Conservation (phyloP, 2,888 invertebrate species). For the Sesia apiformis region DNA sequence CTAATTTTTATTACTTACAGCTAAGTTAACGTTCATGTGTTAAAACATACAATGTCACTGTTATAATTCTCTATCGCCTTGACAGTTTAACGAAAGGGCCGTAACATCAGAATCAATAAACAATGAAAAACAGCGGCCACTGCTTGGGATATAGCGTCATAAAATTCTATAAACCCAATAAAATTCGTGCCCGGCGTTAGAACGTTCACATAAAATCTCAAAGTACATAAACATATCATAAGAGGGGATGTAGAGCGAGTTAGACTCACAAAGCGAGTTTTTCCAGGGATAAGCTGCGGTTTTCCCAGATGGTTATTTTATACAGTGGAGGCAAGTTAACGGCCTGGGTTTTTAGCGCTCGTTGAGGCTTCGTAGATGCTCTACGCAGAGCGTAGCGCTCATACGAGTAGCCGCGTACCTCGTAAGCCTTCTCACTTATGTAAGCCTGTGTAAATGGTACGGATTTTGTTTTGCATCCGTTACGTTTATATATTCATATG, state of each 20-base stretch:
- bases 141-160: slow-evolving; percentile 59
- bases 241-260: slow-evolving; percentile 65
- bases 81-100: slow-evolving; percentile 32
- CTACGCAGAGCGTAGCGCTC: slow-evolving; percentile 8
- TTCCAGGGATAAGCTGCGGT: slow-evolving; percentile 62
- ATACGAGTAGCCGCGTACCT: no score
- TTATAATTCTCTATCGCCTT: slow-evolving; percentile 11
- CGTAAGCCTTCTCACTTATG: no score
- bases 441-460: no score
- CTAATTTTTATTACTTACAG: no score
- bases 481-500: no score
- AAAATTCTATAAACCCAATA: slow-evolving; percentile 74
- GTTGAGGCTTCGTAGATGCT: slow-evolving; percentile 14
- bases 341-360: slow-evolving; percentile 36
- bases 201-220: slow-evolving; percentile 72
- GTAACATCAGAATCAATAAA: slow-evolving; percentile 62
- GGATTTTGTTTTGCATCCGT: no score
- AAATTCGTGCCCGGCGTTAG: slow-evolving; percentile 71
- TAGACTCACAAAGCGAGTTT: slow-evolving; percentile 69
- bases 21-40: no score
- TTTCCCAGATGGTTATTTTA: slow-evolving; percentile 72
- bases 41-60: neutral
- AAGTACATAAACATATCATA: slow-evolving; percentile 75
- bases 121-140: slow-evolving; percentile 68
- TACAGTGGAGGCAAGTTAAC: slow-evolving; percentile 65